phyloP scores from a whole-genome alignment of 2,888 invertebrate species.

The Cosmia pyralina region DNA sequence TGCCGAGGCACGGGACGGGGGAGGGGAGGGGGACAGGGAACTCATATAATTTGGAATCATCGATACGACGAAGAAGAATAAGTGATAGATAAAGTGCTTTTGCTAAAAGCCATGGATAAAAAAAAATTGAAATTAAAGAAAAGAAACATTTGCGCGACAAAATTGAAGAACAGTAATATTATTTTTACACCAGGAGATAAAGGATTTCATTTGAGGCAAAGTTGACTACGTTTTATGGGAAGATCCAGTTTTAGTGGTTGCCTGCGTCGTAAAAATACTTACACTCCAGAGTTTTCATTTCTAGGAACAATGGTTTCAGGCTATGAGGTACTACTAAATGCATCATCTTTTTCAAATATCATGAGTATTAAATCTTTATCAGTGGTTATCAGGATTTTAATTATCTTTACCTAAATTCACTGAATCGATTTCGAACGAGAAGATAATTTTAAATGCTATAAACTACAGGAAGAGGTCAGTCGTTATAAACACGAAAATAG shows the following conservation, averaged over 20 bases:
- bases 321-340: not conserved
- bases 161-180: constrained; percentile 29
- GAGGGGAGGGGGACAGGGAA: too few relatives aligned
- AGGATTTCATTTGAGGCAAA: constrained; percentile 38
- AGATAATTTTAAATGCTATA: not conserved
- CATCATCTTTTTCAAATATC: not conserved
- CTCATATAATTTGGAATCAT: too few relatives aligned
- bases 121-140: not conserved
- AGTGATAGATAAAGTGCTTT: not conserved
- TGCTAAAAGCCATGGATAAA: not conserved
- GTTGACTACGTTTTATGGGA: constrained; percentile 35
- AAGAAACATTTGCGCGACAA: not conserved
- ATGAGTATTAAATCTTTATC: not conserved
- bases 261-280: constrained; percentile 29
- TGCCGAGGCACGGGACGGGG: too few relatives aligned
- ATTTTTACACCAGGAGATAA: constrained; percentile 39
- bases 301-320: not conserved
- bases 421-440: not conserved
- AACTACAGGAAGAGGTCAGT: not conserved
- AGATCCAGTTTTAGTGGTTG: constrained; percentile 34
- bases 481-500: not conserved
- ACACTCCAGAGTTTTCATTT: constrained; percentile 32
- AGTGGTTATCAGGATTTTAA: not conserved
- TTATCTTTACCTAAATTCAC: not conserved
- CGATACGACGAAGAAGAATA: too few relatives aligned